phyloP scores from a whole-genome alignment of 2,888 invertebrate genomes.

The Lacanobia wlatinum region DNA sequence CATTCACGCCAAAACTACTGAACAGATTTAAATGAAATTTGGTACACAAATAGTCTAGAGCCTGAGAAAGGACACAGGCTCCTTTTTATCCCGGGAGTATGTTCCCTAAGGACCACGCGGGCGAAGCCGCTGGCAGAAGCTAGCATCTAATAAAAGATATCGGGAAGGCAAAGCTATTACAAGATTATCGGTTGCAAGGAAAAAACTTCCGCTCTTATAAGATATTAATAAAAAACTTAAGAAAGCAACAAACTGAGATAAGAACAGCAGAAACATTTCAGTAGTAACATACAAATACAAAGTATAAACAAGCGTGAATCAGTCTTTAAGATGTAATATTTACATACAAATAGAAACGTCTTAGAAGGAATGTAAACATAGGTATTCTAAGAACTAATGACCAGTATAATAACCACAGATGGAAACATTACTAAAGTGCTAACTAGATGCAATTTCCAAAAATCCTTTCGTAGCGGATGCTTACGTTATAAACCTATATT shows the following conservation, averaged over 20 bases:
- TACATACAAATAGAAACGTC: conserved; percentile 28
- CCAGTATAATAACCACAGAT: not conserved
- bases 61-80: too few relatives aligned
- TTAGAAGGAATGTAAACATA: conserved; percentile 32
- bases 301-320: conserved; percentile 40
- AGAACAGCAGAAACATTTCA: conserved; percentile 20
- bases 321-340: conserved; percentile 30
- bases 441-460: not conserved
- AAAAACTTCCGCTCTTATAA: not conserved
- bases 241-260: not conserved
- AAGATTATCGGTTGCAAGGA: not conserved
- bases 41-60: too few relatives aligned
- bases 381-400: conserved; percentile 34
- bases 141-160: conserved; percentile 16
- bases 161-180: not conserved
- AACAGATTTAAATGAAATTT: too few relatives aligned
- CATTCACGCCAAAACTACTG: too few relatives aligned
- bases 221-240: not conserved
- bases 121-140: too few relatives aligned
- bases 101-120: too few relatives aligned
- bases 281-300: conserved; percentile 20
- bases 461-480: too few relatives aligned
- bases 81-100: too few relatives aligned
- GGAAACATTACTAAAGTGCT: not conserved
- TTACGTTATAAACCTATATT: too few relatives aligned